Base-by-base conservation (phyloP, 2,888 invertebrate genomes). In the Bembecia ichneumoniformis region DNA sequence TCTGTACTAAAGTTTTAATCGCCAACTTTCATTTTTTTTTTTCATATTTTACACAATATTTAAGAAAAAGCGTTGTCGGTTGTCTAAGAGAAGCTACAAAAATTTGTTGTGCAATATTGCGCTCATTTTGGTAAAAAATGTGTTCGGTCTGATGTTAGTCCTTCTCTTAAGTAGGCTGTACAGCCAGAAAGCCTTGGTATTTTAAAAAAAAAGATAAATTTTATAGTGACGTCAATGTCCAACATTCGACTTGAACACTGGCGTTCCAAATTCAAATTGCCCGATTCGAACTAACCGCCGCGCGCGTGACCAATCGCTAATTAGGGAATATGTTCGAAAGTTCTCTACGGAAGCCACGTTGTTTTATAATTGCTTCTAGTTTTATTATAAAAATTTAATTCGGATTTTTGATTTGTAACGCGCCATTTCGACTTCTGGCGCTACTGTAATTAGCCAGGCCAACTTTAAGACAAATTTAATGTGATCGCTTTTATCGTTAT, bases 281-380 rank as follows among this genome's bases (percentile, higher is more conserved):
- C 71, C 72, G 77, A 77, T 77, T 78, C 76, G 67, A 74, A 77
- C 72, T 67, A 75, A 75, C 75, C 74, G 68, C 71, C 75, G 75
- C 71, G 76, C 79, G 84, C 82, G 84, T 83, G 82, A 77, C 86
- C 82, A 87, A 87, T 87, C 81, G 83, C 80, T 86, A 87, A 87
- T 86, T 83, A 83, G 84, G 76, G 44, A 82, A 81, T 80, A 81
- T 79, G 78, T 75, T 78, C 77, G 49, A 46, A 49, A 61, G 66
- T 68, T 71, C 69, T 71, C 76, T 72, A 79, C 86, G 80, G 86
- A 83, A 87, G 86, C 84, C 77, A 80, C 75, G 74, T 63, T 62
- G 67, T 69, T 73, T 74, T 68, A 72, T 82, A 86, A 84, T 86
- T 83, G 80, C 79, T 80, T 77, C 44, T 15, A 44, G 40, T 40